Evolutionary conservation across 64 coral and sea anemone genomes (phyloP).

Genomic region (Astreopora myriophthalma): DNA sequence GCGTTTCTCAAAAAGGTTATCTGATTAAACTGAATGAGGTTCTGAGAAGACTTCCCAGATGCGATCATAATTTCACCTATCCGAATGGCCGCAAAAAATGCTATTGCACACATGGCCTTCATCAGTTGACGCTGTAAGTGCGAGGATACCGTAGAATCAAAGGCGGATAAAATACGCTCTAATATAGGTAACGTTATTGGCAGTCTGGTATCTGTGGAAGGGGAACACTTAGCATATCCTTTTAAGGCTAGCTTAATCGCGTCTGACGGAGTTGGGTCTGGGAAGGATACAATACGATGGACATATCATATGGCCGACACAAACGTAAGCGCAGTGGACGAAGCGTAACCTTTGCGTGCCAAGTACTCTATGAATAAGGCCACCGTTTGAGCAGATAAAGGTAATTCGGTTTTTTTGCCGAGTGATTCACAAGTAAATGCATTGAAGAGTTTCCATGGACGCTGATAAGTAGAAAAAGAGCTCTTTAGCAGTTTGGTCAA

Average conservation of each 20-base stretch:
- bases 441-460: neutral
- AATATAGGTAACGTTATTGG: slow-evolving; percentile 12
- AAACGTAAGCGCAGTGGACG: slow-evolving; percentile 4
- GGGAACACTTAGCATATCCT: neutral
- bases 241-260: neutral
- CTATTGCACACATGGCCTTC: slow-evolving; percentile 10
- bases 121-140: neutral
- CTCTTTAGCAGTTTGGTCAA: neutral
- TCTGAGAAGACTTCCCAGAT: neutral
- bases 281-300: neutral
- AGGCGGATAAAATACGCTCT: neutral
- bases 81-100: neutral
- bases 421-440: neutral
- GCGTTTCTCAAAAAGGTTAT: neutral
- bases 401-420: neutral
- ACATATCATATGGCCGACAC: slow-evolving; percentile 14
- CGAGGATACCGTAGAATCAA: neutral
- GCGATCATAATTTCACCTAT: neutral
- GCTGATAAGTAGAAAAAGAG: neutral
- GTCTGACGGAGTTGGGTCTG: neutral
- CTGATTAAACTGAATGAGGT: slow-evolving; percentile 15
- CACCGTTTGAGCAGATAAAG: neutral
- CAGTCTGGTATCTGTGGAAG: neutral
- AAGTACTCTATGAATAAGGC: slow-evolving; percentile 18
- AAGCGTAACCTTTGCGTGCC: neutral